Base-by-base conservation (phyloP, 2,888 invertebrate genomes). In the Microplitis deprimator region DNA sequence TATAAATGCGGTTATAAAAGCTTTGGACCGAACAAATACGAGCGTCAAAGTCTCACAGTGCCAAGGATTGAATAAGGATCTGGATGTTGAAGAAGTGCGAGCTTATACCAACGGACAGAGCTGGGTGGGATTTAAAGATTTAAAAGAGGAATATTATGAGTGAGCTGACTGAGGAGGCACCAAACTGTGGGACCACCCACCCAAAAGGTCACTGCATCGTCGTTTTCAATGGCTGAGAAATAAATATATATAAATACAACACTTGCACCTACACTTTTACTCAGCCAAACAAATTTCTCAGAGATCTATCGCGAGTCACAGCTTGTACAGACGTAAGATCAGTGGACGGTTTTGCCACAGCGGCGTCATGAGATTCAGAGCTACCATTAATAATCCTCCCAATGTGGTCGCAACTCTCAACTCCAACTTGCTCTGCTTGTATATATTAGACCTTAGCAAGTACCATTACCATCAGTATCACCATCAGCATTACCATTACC, bases 371-470 rank as follows among this genome's bases (percentile, higher is more conserved):
- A 78, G 73, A 80, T 78, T 78, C 79, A 77, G 80, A 80, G 81
- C 81, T 76, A 73, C 81, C 83, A 83, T 84, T 84, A 84, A 83
- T 83, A 83, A 83, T 78, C 75, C 74, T 70, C 79, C 75, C 69
- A 80, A 80, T 80, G 78, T 81, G 80, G 16, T 62, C 50, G 50
- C 10, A 50, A 50, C 50, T 62, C 20, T 62, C 16, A n/a, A 70
- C 70, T 68, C 50, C 41, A 65, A 40, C 16, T 39, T 62, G 20
- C 67, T 73, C 38, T 50, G 59, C 71, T 17, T 78, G 75, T 79
- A 70, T 75, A 68, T 69, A 78, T 78, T 65, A 77, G 75, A 78
- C 75, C 80, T 78, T 80, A 78, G 79, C 72, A 73, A 50, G 50
- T 50, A 50, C 50, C 50, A 50, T 13, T 13, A 50, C 8, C 50